phyloP scores from a whole-genome alignment of 2,113 vertebrate genomes.

The Nipponia nippon region DNA sequence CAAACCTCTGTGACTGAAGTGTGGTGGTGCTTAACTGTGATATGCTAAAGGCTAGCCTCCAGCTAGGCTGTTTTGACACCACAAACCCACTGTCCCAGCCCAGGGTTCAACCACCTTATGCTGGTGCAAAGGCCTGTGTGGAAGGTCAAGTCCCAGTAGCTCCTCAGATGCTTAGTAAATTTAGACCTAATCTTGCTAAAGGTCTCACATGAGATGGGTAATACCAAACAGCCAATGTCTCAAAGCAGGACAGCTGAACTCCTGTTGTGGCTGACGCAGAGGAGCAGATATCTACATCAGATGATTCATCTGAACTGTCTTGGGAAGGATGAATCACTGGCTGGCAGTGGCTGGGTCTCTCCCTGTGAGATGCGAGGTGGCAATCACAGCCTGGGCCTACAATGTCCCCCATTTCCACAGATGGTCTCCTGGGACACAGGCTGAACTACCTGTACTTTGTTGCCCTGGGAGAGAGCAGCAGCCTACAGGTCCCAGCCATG shows the following conservation, averaged over 20 bases:
- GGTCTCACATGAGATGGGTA: not conserved
- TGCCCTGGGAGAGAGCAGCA: not conserved
- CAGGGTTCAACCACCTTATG: not conserved
- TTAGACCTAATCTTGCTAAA: not conserved
- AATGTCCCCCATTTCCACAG: not conserved
- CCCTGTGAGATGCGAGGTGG: not conserved
- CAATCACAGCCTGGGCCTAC: not conserved
- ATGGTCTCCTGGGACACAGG: not conserved
- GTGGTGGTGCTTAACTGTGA: not conserved
- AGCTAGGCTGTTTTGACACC: not conserved
- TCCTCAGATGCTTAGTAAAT: not conserved
- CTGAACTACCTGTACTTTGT: not conserved
- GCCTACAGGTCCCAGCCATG: not conserved
- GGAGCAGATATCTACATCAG: not conserved
- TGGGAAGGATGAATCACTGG: not conserved
- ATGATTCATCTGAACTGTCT: not conserved
- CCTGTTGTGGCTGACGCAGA: not conserved
- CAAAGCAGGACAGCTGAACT: not conserved
- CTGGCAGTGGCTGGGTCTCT: not conserved
- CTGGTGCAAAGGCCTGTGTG: not conserved
- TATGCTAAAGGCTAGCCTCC: not conserved
- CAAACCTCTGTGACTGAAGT: not conserved
- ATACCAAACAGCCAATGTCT: not conserved
- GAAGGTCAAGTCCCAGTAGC: not conserved
- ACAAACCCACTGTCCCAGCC: not conserved